Evolutionary conservation across 1,140 invertebrate species (phyloP).

Genomic region (Brachionus sp.): DNA sequence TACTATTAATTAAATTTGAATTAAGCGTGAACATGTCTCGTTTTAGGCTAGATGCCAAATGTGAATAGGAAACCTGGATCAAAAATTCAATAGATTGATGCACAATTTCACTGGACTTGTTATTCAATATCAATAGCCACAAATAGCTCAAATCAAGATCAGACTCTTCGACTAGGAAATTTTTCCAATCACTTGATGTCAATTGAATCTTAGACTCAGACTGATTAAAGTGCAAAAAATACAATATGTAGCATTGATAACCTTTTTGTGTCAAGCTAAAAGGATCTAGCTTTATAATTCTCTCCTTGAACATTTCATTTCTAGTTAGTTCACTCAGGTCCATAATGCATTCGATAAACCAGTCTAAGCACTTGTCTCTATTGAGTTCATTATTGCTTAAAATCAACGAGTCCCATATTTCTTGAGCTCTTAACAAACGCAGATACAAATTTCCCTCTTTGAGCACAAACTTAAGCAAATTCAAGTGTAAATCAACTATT

Average conservation of each 20-base stretch:
- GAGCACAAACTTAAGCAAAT: conserved; percentile 62
- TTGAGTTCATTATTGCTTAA: conserved; percentile 49
- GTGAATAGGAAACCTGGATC: conserved; percentile 60
- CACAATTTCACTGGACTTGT: conserved; percentile 60
- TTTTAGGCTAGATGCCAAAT: conserved; percentile 56
- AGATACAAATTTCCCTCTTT: conserved; percentile 63
- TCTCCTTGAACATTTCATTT: conserved; percentile 61
- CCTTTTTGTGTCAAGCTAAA: conserved; percentile 58
- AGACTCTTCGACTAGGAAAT: not conserved
- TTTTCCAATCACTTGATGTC: conserved; percentile 46
- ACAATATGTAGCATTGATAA: conserved; percentile 62
- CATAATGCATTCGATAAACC: conserved; percentile 61
- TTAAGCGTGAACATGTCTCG: conserved; percentile 58
- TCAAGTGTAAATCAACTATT: conserved; percentile 60
- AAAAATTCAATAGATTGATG: conserved; percentile 60
- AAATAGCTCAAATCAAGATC: not conserved
- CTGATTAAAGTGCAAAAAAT: conserved; percentile 62
- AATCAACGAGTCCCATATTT: conserved; percentile 62
- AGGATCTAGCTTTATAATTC: conserved; percentile 61
- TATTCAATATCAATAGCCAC: conserved; percentile 62
- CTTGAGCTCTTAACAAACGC: conserved; percentile 60
- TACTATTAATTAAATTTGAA: conserved; percentile 54
- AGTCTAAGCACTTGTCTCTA: conserved; percentile 59
- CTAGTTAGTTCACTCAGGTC: conserved; percentile 62
- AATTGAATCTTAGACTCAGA: conserved; percentile 59